Evolutionary conservation across 2,113 vertebrate species (phyloP).

Genomic region (Psettodes erumei): DNA sequence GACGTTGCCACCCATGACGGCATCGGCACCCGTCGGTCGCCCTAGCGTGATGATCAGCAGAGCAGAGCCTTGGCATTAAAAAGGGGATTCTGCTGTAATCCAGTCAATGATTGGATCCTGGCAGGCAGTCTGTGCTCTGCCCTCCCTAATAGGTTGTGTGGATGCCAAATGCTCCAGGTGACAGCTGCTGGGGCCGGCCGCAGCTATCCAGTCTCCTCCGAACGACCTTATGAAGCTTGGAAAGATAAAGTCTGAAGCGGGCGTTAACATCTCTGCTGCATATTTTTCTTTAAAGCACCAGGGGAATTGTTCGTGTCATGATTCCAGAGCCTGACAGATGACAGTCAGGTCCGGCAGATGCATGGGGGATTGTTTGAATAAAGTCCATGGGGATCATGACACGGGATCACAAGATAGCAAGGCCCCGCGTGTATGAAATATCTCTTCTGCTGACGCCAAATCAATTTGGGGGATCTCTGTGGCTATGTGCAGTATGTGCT

Average conservation of each 20-base stretch:
- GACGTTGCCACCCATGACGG: slow-evolving; percentile 42
- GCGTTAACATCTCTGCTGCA: slow-evolving; percentile 29
- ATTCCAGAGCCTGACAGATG: slow-evolving; percentile 34
- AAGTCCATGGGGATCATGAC: slow-evolving; percentile 35
- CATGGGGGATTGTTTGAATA: not conserved
- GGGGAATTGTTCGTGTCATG: slow-evolving; percentile 34
- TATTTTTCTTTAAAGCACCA: slow-evolving; percentile 33
- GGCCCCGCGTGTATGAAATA: slow-evolving; percentile 15
- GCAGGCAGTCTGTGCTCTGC: slow-evolving; percentile 42
- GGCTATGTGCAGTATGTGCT: not conserved
- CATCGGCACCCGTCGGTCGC: slow-evolving; percentile 18
- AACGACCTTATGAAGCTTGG: slow-evolving; percentile 48
- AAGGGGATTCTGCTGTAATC: slow-evolving; percentile 71
- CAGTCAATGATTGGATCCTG: slow-evolving; percentile 63
- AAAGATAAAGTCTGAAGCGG: slow-evolving; percentile 35
- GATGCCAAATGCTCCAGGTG: slow-evolving; percentile 70
- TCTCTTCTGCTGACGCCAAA: slow-evolving; percentile 17
- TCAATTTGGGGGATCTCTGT: not conserved
- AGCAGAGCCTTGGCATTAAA: slow-evolving; percentile 68
- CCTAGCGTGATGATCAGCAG: slow-evolving; percentile 49
- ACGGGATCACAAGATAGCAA: slow-evolving; percentile 36
- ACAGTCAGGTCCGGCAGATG: slow-evolving; percentile 32
- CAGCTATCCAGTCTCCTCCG: slow-evolving; percentile 35
- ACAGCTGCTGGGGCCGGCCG: slow-evolving; percentile 59
- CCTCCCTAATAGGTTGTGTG: slow-evolving; percentile 33